phyloP scores from a whole-genome alignment of 1,140 invertebrate species.

The Calosoma granatense region DNA sequence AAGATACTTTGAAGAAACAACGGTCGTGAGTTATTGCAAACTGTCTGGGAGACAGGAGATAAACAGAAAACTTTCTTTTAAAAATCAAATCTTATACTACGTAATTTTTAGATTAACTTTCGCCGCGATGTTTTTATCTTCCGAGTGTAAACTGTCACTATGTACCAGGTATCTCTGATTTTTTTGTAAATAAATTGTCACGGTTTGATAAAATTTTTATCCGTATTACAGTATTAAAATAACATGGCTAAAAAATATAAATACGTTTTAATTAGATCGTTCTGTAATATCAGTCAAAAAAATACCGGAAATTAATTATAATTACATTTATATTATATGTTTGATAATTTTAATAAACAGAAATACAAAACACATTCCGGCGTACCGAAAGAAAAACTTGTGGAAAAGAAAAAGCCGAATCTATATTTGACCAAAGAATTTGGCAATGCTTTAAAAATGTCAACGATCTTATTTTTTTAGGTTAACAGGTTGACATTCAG shows the following conservation, averaged over 20 bases:
- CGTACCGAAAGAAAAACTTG: not conserved
- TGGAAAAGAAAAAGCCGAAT: not conserved
- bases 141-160: not conserved
- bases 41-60: too few relatives aligned
- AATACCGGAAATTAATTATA: too few relatives aligned
- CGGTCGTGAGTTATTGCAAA: too few relatives aligned
- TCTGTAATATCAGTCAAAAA: not conserved
- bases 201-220: too few relatives aligned
- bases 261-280: not conserved
- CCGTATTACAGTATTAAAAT: too few relatives aligned
- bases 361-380: too few relatives aligned
- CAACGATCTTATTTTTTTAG: conserved; percentile 2
- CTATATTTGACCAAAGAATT: not conserved
- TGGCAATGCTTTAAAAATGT: not conserved
- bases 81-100: not conserved
- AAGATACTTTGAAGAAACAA: not conserved
- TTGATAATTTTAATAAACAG: too few relatives aligned
- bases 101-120: not conserved
- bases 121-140: not conserved
- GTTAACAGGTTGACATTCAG: not conserved
- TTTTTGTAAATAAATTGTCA: too few relatives aligned
- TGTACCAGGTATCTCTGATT: too few relatives aligned
- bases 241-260: not conserved
- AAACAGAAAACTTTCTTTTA: conserved; percentile 1
- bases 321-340: too few relatives aligned